Base-by-base conservation (phyloP, 2,797 vertebrate genomes). In the Danio albolineatus region DNA sequence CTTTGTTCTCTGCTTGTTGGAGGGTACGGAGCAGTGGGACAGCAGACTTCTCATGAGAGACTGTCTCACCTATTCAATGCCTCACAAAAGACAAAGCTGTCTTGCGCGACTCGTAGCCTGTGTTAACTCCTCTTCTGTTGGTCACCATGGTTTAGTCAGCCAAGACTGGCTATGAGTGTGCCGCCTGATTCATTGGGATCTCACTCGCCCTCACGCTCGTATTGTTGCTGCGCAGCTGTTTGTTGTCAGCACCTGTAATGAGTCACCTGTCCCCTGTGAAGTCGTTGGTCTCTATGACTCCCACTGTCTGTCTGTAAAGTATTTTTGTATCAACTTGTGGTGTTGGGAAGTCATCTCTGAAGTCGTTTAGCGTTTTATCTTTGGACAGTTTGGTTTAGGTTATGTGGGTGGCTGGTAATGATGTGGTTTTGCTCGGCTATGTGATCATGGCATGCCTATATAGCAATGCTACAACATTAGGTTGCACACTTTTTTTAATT, bases 51-150 rank as follows among this genome's bases (percentile, higher is more conserved):
- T 48, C 48, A 48, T 51, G 69, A 71, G 67, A 73, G 73, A 70
- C 75, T 67, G 69, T 76, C 76, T 86, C 67, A 87, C 84, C 81
- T 84, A 86, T 78, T 84, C 73, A 80, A 64, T 21, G 46, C 64
- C 49, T 69, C 48, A 81, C 67, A 83, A 90, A 85, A 89, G 86
- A 76, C 86, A 84, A 85, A 89, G 86, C 87, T 89, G 89, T 88
- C 72, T 6, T 12, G 12, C 17, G 56, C 7, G 12, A 28, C 54
- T 81, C 59, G 56, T 56, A 71, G 78, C 51, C 67, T 60, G 17
- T 75, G 76, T 70, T 60, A 67, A 51, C 49, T 83, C 43, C 61
- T 82, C 76, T 84, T 69, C 72, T 82, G 60, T 85, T 76, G 53
- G 81, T 67, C 66, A 78, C 69, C 53, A 36, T 65, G 81, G 82